These are phyloP conservation scores for Drosophila arawakana DNA, from an alignment of 1,140 invertebrate species.

Conservation along the genomic window DNA sequence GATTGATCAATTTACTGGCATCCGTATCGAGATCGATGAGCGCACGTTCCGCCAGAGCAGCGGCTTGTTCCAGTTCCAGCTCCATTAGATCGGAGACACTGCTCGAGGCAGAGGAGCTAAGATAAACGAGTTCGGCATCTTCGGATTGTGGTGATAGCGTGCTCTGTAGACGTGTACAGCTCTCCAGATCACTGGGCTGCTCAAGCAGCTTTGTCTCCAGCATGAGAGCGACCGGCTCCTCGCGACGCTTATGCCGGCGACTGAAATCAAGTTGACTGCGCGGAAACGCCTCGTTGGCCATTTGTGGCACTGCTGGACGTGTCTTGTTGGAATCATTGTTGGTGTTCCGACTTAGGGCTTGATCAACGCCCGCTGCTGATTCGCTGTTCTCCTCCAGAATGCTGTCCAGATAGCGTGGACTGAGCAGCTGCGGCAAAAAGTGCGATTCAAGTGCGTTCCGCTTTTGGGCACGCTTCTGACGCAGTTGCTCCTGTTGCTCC, in stretches of 20 bases:
- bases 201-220: conserved; percentile 78
- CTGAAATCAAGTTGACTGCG: conserved; percentile 76
- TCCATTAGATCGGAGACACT: conserved; percentile 79
- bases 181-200: conserved; percentile 63
- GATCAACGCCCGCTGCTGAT: conserved; percentile 64
- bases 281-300: conserved; percentile 69
- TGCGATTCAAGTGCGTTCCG: conserved; percentile 85
- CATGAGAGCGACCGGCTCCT: conserved; percentile 68
- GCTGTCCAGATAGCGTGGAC: conserved; percentile 87
- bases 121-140: conserved; percentile 75
- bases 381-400: conserved; percentile 88
- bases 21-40: conserved; percentile 75
- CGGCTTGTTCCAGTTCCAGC: conserved; percentile 69
- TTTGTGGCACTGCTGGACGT: conserved; percentile 24
- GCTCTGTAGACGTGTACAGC: conserved; percentile 65
- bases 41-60: conserved; percentile 59
- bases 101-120: conserved; percentile 79
- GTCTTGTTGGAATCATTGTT: conserved; percentile 15
- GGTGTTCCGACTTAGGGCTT: conserved; percentile 19
- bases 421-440: conserved; percentile 86
- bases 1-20: conserved; percentile 55
- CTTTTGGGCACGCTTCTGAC: conserved; percentile 84
- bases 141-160: conserved; percentile 66
- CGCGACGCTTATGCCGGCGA: conserved; percentile 60
- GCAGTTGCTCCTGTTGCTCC: conserved; percentile 73